phyloP scores from a whole-genome alignment of 2,113 vertebrate species.

The Coregonus clupeaformis region DNA sequence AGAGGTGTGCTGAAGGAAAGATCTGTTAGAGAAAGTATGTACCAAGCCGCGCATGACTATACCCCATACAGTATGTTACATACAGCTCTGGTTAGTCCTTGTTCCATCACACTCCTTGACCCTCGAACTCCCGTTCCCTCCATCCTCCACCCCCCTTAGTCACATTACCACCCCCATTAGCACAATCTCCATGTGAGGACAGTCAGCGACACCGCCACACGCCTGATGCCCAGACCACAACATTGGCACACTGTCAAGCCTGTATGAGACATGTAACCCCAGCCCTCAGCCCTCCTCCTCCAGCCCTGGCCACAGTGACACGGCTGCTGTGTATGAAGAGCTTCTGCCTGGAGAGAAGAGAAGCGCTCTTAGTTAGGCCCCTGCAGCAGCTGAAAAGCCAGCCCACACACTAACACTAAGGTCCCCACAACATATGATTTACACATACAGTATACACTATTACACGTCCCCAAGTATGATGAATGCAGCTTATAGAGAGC shows the following conservation, averaged over 20 bases:
- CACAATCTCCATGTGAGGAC: not conserved
- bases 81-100: not conserved
- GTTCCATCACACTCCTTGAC: not conserved
- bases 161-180: not conserved
- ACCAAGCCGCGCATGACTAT: no score
- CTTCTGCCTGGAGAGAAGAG: not conserved
- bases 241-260: constrained; percentile 1
- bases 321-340: constrained; percentile 33
- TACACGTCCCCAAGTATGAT: constrained; percentile 48
- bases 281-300: not conserved
- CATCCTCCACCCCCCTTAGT: no score
- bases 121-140: not conserved
- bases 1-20: not conserved
- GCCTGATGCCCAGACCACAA: constrained; percentile 2
- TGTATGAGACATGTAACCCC: not conserved
- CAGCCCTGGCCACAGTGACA: constrained; percentile 8
- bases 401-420: constrained; percentile 22
- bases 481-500: constrained; percentile 59
- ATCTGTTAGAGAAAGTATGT: not conserved
- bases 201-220: not conserved
- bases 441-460: constrained; percentile 19
- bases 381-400: constrained; percentile 49
- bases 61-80: no score
- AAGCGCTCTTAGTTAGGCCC: constrained; percentile 46
- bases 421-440: not conserved